Evolutionary conservation across 2,888 invertebrate species (phyloP).

Genomic region (Drosophila setosimentum): DNA sequence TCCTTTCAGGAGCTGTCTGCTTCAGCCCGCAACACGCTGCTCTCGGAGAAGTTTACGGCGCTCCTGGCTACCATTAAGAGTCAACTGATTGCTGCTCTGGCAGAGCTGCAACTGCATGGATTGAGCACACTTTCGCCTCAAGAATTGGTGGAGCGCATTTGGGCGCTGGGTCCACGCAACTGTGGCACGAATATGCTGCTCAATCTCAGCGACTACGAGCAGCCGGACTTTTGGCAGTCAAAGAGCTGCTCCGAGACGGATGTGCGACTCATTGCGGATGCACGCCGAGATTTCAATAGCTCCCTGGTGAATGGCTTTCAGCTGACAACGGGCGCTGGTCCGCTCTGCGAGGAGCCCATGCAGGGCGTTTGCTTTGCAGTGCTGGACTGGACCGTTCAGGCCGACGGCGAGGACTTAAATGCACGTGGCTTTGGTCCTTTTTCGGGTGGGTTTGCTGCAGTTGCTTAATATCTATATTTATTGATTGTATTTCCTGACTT

Average conservation of each 20-base stretch:
- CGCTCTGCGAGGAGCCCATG: conserved; percentile 98
- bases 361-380: conserved; percentile 96
- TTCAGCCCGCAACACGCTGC: conserved; percentile 64
- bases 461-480: not conserved
- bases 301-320: conserved; percentile 95
- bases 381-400: conserved; percentile 91
- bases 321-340: conserved; percentile 94
- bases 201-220: conserved; percentile 91
- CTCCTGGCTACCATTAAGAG: conserved; percentile 83
- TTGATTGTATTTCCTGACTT: conserved; percentile 45
- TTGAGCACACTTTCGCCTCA: conserved; percentile 86
- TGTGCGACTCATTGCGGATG: conserved; percentile 83
- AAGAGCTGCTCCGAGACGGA: conserved; percentile 73
- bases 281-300: conserved; percentile 89
- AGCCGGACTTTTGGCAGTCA: conserved; percentile 86
- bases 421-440: conserved; percentile 85
- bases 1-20: conserved; percentile 70
- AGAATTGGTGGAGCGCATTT: conserved; percentile 89
- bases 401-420: conserved; percentile 84
- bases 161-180: conserved; percentile 96
- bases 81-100: conserved; percentile 88
- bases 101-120: conserved; percentile 86
- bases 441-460: conserved; percentile 85
- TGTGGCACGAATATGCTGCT: conserved; percentile 96
- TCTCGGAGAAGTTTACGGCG: conserved; percentile 79